Evolutionary conservation across 2,113 vertebrate species (phyloP).

Genomic region (Dasyurus viverrinus): DNA sequence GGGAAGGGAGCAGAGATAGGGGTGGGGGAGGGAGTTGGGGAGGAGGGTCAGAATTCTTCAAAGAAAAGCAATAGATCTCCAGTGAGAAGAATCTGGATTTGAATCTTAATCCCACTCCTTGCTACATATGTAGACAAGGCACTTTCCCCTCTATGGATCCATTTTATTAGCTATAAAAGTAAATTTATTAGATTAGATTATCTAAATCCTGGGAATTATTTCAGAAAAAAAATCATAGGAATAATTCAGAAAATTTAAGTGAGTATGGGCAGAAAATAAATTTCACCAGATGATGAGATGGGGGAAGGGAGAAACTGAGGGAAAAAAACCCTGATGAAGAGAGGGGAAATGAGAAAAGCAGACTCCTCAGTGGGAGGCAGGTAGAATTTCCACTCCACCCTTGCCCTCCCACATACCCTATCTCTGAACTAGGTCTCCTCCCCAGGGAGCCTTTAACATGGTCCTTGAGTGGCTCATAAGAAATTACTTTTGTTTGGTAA

Average conservation of each 20-base stretch:
- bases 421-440: neutral
- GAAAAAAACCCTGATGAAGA: neutral
- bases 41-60: too few relatives aligned
- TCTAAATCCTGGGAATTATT: neutral
- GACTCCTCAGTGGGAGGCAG: neutral
- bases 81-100: neutral
- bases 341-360: neutral
- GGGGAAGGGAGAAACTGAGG: neutral
- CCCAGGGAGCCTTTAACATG: neutral
- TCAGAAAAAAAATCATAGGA: too few relatives aligned
- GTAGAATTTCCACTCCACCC: neutral
- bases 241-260: neutral
- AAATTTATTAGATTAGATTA: neutral
- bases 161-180: neutral
- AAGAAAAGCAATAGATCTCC: neutral
- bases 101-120: neutral
- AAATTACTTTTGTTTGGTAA: slow-evolving; percentile 27
- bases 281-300: neutral
- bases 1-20: neutral
- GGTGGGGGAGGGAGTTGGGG: neutral
- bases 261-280: neutral
- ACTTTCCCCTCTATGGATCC: neutral
- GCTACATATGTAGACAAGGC: neutral
- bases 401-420: neutral
- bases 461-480: neutral